Conservation (phyloP, 2,888 invertebrate species). For the Therioaphis trifolii region DNA sequence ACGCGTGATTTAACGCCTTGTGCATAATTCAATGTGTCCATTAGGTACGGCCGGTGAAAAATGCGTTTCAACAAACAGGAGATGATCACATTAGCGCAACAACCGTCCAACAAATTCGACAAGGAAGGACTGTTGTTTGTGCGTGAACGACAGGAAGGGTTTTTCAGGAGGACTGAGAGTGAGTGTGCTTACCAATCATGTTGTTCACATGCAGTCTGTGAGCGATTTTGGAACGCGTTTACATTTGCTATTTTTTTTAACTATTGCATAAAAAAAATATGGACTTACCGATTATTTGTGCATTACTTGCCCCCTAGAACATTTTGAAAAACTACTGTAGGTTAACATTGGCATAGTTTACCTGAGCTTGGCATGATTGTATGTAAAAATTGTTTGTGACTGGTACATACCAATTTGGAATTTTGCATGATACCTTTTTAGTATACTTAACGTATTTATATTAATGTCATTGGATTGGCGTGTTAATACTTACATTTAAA, state of each 20-base stretch:
- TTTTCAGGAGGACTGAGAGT: constrained; percentile 93
- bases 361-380: constrained; percentile 43
- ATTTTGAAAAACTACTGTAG: constrained; percentile 2
- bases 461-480: constrained; percentile 31
- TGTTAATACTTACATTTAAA: neutral
- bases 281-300: neutral
- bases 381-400: constrained; percentile 27
- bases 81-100: constrained; percentile 84
- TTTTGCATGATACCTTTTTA: constrained; percentile 33
- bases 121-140: constrained; percentile 89
- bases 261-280: neutral
- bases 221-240: too few relatives aligned
- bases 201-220: too few relatives aligned
- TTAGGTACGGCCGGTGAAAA: constrained; percentile 32
- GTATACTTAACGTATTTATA: neutral
- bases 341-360: constrained; percentile 7
- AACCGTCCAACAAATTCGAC: constrained; percentile 88
- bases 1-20: neutral
- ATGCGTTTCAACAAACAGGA: constrained; percentile 95
- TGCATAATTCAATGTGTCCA: neutral
- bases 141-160: constrained; percentile 89
- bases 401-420: neutral
- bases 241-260: too few relatives aligned
- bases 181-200: constrained; percentile 69
- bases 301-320: neutral